Evolutionary conservation across 64 coral and sea anemone genomes (phyloP).

Genomic region (Trachythela sp.): DNA sequence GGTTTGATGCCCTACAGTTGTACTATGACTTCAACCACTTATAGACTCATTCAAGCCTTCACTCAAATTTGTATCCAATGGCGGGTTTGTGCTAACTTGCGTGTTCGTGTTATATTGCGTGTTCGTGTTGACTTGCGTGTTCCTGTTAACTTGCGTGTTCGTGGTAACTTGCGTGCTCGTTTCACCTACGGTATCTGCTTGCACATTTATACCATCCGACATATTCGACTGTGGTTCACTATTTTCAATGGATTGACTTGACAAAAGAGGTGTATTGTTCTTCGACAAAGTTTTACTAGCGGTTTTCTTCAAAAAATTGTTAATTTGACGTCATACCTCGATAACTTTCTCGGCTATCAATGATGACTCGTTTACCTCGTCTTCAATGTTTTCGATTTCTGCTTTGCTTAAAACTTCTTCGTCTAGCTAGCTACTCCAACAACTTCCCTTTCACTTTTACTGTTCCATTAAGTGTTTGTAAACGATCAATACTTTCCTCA

Average conservation of each 20-base stretch:
- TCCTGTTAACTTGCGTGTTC: not conserved
- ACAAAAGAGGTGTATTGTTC: no score
- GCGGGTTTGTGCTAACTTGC: no score
- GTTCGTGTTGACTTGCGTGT: no score
- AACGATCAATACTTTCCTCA: not conserved
- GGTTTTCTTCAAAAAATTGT: not conserved
- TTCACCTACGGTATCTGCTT: no score
- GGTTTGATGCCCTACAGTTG: not conserved
- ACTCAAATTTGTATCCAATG: not conserved
- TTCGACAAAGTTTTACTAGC: not conserved
- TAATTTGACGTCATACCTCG: not conserved
- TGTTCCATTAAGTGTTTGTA: not conserved
- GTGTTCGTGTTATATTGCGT: no score
- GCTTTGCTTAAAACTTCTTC: not conserved
- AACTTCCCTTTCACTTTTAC: not conserved
- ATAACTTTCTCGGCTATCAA: not conserved
- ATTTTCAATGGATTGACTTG: no score
- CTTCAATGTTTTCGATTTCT: not conserved
- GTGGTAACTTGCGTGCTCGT: not conserved
- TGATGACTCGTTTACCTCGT: not conserved
- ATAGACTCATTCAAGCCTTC: not conserved
- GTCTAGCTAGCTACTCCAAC: not conserved
- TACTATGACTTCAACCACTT: not conserved
- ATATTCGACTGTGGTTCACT: no score
- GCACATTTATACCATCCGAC: no score